Base-by-base conservation (phyloP, 2,797 vertebrate genomes). In the Hippocampus kuda region DNA sequence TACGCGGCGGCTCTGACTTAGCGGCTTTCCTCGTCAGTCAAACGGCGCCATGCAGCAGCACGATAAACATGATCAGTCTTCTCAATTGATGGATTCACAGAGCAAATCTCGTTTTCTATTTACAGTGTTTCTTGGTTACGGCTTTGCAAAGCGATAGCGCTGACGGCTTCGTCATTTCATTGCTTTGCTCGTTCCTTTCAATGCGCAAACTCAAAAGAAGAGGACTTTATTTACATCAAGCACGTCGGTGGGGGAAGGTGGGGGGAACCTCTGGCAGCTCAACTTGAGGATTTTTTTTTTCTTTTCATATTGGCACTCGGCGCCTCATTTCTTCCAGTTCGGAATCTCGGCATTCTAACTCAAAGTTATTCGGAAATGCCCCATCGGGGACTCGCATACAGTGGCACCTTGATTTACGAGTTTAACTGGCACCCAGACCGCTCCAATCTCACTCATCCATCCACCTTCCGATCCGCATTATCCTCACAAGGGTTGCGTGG, bases 151-250 rank as follows among this genome's bases (percentile, higher is more conserved):
- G 69, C 68, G 57, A 72, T 72, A 81, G 66, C 70, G 76, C 68
- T 77, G 75, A 80, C 74, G 80, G 75, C 71, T 79, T 82, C 34
- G 56, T 75, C 15, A 81, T 59, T 74, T 73, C 75, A 82, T 80
- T 80, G 80, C 75, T 82, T 76, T 77, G 80, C 76, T 77, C 67
- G 42, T 81, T 78, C 66, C 72, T 80, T 74, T 48, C 44, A 76
- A 81, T 79, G 76, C 79, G 86, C 84, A 84, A 85, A 76, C 26
- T 89, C 71, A 83, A 83, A 38, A 38, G 34, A 38, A 85, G 84
- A 82, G 74, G 83, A 75, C 70, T 85, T 83, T 68, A 61, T 42
- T 82, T 82, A 86, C 80, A 87, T 82, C 79, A 83, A 88, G 87
- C 87, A 89, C 87, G 83, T 77, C 73, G 79, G 78, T 80, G 16